phyloP scores from a whole-genome alignment of 2,797 vertebrate genomes.

The Erpetoichthys calabaricus region DNA sequence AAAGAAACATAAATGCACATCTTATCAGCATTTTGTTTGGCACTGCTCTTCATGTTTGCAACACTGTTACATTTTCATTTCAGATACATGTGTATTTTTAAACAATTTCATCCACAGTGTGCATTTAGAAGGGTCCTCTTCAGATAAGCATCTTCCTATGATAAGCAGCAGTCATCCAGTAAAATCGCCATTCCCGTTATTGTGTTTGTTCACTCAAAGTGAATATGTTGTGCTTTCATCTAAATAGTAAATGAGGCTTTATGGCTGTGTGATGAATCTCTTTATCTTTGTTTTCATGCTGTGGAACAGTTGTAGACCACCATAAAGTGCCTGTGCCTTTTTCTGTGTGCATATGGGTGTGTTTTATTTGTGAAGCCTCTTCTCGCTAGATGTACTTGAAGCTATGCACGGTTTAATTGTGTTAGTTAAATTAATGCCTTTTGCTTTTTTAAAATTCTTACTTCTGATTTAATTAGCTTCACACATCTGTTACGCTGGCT shows the following conservation, averaged over 20 bases:
- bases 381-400: not conserved
- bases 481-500: not conserved
- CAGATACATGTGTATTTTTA: too few species aligned
- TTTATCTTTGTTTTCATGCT: not conserved
- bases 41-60: too few species aligned
- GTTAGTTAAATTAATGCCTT: not conserved
- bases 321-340: not conserved
- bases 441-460: not conserved
- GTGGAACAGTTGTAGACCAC: not conserved
- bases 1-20: too few species aligned
- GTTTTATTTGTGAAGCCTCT: not conserved
- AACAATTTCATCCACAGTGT: too few species aligned
- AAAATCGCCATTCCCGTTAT: not conserved
- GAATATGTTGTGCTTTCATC: not conserved
- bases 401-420: not conserved
- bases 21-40: too few species aligned
- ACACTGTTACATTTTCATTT: too few species aligned
- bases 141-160: too few species aligned
- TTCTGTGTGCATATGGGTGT: not conserved
- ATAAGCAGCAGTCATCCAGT: not conserved
- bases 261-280: not conserved
- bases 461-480: not conserved
- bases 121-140: too few species aligned
- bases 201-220: not conserved
- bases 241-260: not conserved